Percentiles rank a stretch among this genome's conserved stretches.
Evolutionary conservation across 2,113 vertebrate species (phyloP).

Genomic region (Cynopterus brachyotis): DNA sequence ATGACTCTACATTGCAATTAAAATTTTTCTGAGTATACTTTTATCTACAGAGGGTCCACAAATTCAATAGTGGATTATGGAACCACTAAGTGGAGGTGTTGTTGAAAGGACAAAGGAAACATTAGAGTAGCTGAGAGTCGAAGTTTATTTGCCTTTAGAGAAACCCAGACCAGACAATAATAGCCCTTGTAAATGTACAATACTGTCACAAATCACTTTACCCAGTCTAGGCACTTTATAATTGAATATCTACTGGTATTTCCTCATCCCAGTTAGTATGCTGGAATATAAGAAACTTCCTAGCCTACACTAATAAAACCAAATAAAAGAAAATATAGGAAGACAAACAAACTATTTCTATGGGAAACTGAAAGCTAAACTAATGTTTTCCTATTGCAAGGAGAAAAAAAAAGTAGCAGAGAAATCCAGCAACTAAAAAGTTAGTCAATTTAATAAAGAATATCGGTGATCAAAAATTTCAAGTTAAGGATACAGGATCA

Average conservation of each 20-base stretch:
- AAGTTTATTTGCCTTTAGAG: background rate
- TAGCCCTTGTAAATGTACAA: background rate
- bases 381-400: background rate
- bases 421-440: conserved; percentile 28
- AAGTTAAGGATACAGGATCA: background rate
- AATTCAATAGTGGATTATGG: background rate
- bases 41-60: background rate
- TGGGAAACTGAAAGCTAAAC: background rate
- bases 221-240: background rate
- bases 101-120: background rate
- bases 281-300: background rate
- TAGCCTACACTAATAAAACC: background rate
- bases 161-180: background rate
- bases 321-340: background rate
- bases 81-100: background rate
- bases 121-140: background rate
- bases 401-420: background rate
- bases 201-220: background rate
- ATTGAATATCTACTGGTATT: background rate
- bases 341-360: background rate
- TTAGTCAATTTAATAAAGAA: conserved; percentile 2
- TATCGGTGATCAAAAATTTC: background rate
- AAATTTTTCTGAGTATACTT: background rate
- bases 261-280: background rate
- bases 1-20: background rate